Conservation (phyloP, 2,113 vertebrate genomes). For the Bothrops jararaca region DNA sequence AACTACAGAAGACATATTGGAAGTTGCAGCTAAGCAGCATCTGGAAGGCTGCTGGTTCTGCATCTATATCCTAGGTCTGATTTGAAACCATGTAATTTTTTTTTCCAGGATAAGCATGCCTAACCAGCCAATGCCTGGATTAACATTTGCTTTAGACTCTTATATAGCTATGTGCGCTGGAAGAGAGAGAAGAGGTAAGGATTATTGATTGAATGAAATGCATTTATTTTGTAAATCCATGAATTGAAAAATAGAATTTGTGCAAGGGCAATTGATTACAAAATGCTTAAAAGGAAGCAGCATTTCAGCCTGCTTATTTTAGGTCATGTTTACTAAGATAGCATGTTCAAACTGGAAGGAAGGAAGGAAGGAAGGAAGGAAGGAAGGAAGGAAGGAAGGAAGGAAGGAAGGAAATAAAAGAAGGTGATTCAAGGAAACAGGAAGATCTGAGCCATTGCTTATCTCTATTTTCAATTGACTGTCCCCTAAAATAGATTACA, state of each 20-base stretch:
- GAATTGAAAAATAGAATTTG: neutral
- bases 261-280: neutral
- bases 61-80: neutral
- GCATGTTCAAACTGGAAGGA: neutral
- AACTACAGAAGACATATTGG: neutral
- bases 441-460: neutral
- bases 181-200: neutral
- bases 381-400: neutral
- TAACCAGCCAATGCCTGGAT: neutral
- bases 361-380: too few relatives aligned
- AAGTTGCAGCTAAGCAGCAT: neutral
- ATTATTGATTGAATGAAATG: neutral
- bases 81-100: neutral
- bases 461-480: neutral
- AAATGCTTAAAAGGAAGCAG: neutral
- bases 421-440: neutral
- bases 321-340: neutral
- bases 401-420: neutral
- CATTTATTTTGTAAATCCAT: neutral
- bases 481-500: neutral
- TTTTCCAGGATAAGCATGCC: neutral
- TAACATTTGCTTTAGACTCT: neutral
- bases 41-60: neutral
- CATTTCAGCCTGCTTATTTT: neutral
- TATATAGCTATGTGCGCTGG: neutral